Evolutionary conservation across 2,888 invertebrate genomes (phyloP), one percentile per base, ranked within the genome.

Genomic region (Chrysotoxum bicinctum): DNA sequence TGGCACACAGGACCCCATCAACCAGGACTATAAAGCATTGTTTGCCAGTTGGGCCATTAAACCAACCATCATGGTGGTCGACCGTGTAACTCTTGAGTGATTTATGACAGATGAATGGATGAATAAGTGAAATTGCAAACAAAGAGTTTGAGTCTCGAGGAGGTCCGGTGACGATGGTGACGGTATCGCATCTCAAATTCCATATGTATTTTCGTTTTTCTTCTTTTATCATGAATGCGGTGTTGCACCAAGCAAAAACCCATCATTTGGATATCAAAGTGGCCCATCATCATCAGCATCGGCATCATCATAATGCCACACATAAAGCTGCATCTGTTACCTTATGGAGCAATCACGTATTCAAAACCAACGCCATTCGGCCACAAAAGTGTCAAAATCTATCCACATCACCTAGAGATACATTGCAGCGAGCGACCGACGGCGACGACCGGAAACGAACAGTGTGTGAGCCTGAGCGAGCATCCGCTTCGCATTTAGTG

Each of bases 341-440:
- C 75, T 80, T 66, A 50, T 69, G 75, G 43, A 70, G 32, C 54
- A 64, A 52, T 66, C 26, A 62, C 40, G 56, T 52, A 76, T 75
- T 70, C 62, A 66, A 81, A 79, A 45, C 72, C 64, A 40, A 77
- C 72, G 60, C 72, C 37, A 85, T 76, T 76, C 85, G 80, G 86
- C 87, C 87, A 87, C 88, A 88, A 87, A 88, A 88, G 89, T 89
- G 89, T 89, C 89, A 89, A 89, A 89, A 88, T 88, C 88, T 88
- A 89, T 89, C 87, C 88, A 88, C 88, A 89, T 89, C 89, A 89
- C 89, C 88, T 89, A 81, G 85, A 85, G 81, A 77, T 73, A 75
- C 73, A 76, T 85, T 77, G 58, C 56, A 23, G 68, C 50, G 50
- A 30, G n/a, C 62, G 30, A 45, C 48, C 50, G n/a, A 8, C 23